These are phyloP conservation scores for Phodopus roborovskii DNA, from an alignment of 2,113 vertebrate species.

Conservation along the genomic window DNA sequence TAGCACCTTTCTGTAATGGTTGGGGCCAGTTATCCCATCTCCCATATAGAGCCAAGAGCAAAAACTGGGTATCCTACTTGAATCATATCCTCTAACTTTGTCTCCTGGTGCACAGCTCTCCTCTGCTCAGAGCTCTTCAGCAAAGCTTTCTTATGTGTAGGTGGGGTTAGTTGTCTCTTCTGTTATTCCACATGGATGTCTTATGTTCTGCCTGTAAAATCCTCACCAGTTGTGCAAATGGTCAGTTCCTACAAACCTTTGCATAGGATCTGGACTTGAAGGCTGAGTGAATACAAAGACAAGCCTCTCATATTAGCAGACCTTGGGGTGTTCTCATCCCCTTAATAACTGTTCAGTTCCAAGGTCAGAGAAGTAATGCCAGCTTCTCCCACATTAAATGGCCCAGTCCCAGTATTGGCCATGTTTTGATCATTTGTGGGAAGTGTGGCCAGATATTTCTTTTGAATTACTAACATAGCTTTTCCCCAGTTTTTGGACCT, in stretches of 20 bases:
- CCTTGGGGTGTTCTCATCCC: not conserved
- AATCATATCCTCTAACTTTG: not conserved
- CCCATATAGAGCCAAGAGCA: not conserved
- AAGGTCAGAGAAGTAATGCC: not conserved
- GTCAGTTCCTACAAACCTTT: not conserved
- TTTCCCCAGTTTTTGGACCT: constrained; percentile 9
- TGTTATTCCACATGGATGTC: not conserved
- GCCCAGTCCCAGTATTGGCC: not conserved
- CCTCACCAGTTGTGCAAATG: accelerated
- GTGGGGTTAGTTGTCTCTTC: not conserved
- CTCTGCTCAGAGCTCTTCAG: not conserved
- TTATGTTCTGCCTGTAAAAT: not conserved
- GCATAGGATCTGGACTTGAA: not conserved
- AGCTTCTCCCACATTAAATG: not conserved
- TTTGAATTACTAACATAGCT: not conserved
- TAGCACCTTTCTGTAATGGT: not conserved
- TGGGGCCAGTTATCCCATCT: not conserved
- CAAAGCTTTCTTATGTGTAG: not conserved
- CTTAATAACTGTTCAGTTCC: not conserved
- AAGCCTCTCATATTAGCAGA: not conserved
- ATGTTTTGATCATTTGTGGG: not conserved
- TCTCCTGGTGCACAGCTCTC: not conserved
- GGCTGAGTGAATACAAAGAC: not conserved
- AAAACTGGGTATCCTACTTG: not conserved
- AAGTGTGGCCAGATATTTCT: not conserved